A percentile compares a stretch with the other conserved stretches of the same genome.
Evolutionary conservation across 2,888 invertebrate genomes (phyloP).

Genomic region (Netelia melanura): DNA sequence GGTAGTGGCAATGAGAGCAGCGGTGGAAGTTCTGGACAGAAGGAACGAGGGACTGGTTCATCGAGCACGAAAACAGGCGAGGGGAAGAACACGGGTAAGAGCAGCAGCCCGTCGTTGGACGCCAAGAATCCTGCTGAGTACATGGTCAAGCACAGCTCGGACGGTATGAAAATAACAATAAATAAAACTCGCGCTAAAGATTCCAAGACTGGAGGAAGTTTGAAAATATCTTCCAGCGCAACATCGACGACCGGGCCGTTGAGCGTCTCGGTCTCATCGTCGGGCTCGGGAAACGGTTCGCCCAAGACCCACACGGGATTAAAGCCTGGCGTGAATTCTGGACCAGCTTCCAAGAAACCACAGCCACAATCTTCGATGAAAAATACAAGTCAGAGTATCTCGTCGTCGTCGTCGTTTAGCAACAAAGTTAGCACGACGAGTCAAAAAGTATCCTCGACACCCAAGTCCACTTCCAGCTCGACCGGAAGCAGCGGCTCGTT

Average conservation of each 20-base stretch:
- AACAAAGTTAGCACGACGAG: constrained; percentile 82
- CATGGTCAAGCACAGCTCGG: constrained; percentile 95
- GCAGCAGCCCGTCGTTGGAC: constrained; percentile 83
- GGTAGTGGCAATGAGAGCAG: constrained; percentile 80
- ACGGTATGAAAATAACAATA: constrained; percentile 96
- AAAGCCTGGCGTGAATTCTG: constrained; percentile 94
- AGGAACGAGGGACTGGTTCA: constrained; percentile 77
- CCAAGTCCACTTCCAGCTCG: constrained; percentile 80
- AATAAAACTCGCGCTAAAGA: constrained; percentile 94
- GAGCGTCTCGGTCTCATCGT: constrained; percentile 83
- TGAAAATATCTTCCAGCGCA: constrained; percentile 78
- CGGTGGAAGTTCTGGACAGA: constrained; percentile 84
- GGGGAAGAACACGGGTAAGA: constrained; percentile 78
- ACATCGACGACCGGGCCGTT: constrained; percentile 77
- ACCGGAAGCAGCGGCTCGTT: constrained; percentile 72
- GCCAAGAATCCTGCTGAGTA: constrained; percentile 92
- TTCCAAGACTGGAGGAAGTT: constrained; percentile 84
- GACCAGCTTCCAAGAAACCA: constrained; percentile 93
- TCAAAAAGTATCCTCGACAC: constrained; percentile 77
- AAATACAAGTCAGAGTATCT: constrained; percentile 73
- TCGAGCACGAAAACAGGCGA: constrained; percentile 80
- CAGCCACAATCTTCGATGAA: constrained; percentile 85
- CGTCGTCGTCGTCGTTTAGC: constrained; percentile 77
- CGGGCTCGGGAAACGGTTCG: constrained; percentile 86
- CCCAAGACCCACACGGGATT: constrained; percentile 93